Evolutionary conservation across 2,113 vertebrate genomes (phyloP).

Genomic region (Indicator maculatus): DNA sequence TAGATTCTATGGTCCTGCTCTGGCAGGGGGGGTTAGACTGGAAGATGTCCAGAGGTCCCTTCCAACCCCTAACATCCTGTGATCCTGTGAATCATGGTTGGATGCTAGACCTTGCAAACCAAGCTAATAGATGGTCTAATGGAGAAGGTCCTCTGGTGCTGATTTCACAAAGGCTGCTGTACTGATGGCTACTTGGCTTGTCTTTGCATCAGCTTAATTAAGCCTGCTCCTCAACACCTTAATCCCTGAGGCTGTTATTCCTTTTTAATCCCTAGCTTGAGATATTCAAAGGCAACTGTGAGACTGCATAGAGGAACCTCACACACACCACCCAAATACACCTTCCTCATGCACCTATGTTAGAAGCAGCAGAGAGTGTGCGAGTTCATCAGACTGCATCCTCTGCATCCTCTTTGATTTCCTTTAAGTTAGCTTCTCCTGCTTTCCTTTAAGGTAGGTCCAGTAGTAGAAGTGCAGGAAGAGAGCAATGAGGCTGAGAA

Average conservation of each 20-base stretch:
- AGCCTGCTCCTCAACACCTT: neutral
- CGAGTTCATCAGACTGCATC: neutral
- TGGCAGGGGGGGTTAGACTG: no score
- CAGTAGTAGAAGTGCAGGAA: constrained; percentile 74
- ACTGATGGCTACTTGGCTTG: neutral
- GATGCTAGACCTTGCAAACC: neutral
- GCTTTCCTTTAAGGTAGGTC: constrained; percentile 58
- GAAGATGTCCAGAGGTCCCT: no score
- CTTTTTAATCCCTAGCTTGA: neutral
- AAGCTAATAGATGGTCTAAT: neutral
- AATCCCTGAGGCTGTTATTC: neutral
- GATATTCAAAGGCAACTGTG: neutral
- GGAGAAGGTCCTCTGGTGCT: neutral
- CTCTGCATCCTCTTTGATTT: neutral
- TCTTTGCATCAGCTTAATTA: neutral
- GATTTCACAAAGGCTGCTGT: neutral
- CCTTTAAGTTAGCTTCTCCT: constrained; percentile 24
- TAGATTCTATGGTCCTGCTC: no score
- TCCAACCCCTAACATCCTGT: no score
- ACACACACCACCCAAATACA: neutral
- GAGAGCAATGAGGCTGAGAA: constrained; percentile 74
- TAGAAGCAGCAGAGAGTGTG: neutral
- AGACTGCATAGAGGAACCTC: neutral
- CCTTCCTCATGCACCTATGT: neutral
- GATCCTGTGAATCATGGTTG: neutral